These are phyloP conservation scores for Percopsis transmontana DNA, from an alignment of 2,113 vertebrate species.

Conservation along the genomic window DNA sequence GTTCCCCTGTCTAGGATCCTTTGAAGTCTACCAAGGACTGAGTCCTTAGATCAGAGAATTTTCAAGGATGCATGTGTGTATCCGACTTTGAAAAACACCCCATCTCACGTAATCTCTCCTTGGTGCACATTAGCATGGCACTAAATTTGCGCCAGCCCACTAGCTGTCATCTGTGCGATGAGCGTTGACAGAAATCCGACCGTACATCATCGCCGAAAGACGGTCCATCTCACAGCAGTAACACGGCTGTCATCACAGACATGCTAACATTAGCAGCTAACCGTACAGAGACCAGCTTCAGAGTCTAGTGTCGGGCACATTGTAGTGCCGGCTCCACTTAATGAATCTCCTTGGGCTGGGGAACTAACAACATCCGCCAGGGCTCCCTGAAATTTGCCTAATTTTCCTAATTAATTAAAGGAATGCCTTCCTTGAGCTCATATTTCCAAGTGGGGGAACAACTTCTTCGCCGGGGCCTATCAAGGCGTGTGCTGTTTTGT, in stretches of 20 bases:
- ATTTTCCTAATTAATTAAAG: constrained; percentile 77
- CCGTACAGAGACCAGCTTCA: constrained; percentile 44
- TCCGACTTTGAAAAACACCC: no score
- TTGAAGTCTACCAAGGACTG: no score
- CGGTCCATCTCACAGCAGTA: constrained; percentile 1
- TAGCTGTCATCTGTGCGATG: neutral
- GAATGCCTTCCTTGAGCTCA: constrained; percentile 69
- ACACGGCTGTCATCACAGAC: constrained; percentile 7
- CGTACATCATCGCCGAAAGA: constrained; percentile 10
- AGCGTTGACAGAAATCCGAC: neutral
- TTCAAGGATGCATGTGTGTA: no score
- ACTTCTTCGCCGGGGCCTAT: constrained; percentile 52
- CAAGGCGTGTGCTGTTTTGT: constrained; percentile 57
- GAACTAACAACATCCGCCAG: constrained; percentile 52
- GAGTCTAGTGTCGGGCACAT: constrained; percentile 39
- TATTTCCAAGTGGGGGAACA: constrained; percentile 58
- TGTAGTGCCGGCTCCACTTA: constrained; percentile 60
- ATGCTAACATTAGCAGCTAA: constrained; percentile 34
- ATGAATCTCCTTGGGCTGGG: constrained; percentile 65
- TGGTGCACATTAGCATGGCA: neutral
- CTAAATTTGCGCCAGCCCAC: neutral
- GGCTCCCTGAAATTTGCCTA: constrained; percentile 67
- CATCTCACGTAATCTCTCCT: neutral
- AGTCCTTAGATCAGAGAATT: no score
- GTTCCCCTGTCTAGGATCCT: no score